Base-by-base conservation (phyloP, 2,888 invertebrate species). In the Oscheius sp. region DNA sequence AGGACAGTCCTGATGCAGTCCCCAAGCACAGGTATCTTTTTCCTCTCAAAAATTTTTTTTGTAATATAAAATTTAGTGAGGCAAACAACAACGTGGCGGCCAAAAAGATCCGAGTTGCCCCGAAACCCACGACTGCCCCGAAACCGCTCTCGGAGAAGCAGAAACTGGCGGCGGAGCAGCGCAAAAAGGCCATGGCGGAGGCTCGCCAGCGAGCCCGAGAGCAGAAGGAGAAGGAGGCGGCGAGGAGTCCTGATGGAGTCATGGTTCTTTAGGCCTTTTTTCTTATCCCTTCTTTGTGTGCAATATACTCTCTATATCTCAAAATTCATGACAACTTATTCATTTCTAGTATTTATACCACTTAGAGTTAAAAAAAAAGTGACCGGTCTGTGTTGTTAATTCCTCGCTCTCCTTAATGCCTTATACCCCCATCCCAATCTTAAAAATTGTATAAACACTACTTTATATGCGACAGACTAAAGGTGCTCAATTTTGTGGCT, bases 171-270 rank as follows among this genome's bases (percentile, higher is more conserved):
- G 63, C 63, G 4, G 63, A 63, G 11, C n/a, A 47, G 29, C 47
- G 63, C 7, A 63, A 50, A 48, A 63, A 63, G 48, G 42, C 63
- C 13, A 63, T 63, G 10, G 63, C 63, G 5, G 63, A 63, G 21
- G 63, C 63, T 4, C 47, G 50, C 21, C 21, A 21, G 21, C 21
- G 21, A 9, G 63, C 63, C n/a, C 10, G 29, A n/a, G 48, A 2
- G 21, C 29, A 63, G 48, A 7, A 47, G n/a, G n/a, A 47, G 9
- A n/a, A 63, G 48, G 48, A 63, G 21, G 21, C 21, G 21, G 21
- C 21, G 21, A 21, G 21, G 21, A 21, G 21, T 21, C 21, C 21
- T 21, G 21, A 21, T 21, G 21, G 21, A 21, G 21, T 21, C 21
- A 21, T 21, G 21, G 21, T 21, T 7, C 7, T 42, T 3, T 42